These are phyloP conservation scores for Corythornis madagascariensis DNA, from an alignment of 2,113 vertebrate species.

Conservation along the genomic window DNA sequence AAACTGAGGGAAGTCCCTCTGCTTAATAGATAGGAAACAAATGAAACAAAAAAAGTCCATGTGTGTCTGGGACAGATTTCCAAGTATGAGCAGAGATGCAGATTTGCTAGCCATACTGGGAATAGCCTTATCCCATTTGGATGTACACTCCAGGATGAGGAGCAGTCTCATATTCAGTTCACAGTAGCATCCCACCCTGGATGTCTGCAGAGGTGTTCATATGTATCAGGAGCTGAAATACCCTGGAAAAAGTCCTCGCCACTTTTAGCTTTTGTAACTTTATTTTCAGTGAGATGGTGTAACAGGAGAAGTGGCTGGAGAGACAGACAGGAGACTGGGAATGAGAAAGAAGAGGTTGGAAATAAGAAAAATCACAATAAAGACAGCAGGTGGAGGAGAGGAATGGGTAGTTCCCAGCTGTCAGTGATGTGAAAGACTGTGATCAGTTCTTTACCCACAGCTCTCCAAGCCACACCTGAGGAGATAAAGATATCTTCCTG, in stretches of 20 bases:
- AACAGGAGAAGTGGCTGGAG: background rate
- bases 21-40: background rate
- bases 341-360: no score
- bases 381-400: background rate
- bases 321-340: no score
- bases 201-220: background rate
- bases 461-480: background rate
- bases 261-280: background rate
- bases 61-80: background rate
- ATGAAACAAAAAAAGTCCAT: constrained; percentile 25
- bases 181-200: background rate
- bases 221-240: background rate
- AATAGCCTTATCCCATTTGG: background rate
- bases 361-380: background rate
- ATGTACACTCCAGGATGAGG: background rate
- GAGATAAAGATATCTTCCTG: background rate
- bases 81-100: background rate
- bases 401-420: background rate
- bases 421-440: background rate
- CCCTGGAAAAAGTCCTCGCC: background rate
- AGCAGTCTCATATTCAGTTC: background rate
- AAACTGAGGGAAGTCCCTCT: background rate
- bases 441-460: background rate
- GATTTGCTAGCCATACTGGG: background rate
- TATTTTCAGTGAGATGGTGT: background rate